Evolutionary conservation across 2,113 vertebrate genomes (phyloP).

Genomic region (Fulica atra): DNA sequence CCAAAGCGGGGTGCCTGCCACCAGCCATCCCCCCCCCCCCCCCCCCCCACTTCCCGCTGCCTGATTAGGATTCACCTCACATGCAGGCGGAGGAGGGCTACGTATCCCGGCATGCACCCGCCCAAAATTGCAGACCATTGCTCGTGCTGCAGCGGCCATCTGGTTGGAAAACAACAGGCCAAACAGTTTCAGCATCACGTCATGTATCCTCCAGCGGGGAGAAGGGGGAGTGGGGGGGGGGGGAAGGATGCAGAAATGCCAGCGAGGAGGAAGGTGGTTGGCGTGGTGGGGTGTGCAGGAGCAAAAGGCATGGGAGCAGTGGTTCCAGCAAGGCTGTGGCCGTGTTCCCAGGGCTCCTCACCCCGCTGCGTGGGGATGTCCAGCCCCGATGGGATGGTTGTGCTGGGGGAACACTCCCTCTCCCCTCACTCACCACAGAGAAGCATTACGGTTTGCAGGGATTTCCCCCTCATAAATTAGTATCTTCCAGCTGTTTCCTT

Average conservation of each 20-base stretch:
- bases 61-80: not conserved
- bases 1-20: not conserved
- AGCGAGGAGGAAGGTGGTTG: not conserved
- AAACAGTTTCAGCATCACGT: not conserved
- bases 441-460: not conserved
- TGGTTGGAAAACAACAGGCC: conserved; percentile 4
- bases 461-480: not conserved
- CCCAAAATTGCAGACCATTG: not conserved
- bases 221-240: not conserved
- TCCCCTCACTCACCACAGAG: not conserved
- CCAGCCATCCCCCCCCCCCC: not conserved
- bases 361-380: not conserved
- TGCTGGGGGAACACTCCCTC: not conserved
- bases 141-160: conserved; percentile 7
- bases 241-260: not conserved
- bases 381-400: no score
- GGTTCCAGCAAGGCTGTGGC: accelerated
- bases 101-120: not conserved
- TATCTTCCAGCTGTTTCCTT: conserved; percentile 31
- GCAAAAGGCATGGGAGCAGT: not conserved
- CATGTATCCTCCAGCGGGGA: not conserved
- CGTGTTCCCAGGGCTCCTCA: no score
- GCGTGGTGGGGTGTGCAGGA: not conserved
- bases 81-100: not conserved
- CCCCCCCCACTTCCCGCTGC: not conserved